Evolutionary conservation across 2,113 vertebrate genomes (phyloP), one percentile per base, ranked within the genome.

Genomic region (Nothocercus nigrocapillus): DNA sequence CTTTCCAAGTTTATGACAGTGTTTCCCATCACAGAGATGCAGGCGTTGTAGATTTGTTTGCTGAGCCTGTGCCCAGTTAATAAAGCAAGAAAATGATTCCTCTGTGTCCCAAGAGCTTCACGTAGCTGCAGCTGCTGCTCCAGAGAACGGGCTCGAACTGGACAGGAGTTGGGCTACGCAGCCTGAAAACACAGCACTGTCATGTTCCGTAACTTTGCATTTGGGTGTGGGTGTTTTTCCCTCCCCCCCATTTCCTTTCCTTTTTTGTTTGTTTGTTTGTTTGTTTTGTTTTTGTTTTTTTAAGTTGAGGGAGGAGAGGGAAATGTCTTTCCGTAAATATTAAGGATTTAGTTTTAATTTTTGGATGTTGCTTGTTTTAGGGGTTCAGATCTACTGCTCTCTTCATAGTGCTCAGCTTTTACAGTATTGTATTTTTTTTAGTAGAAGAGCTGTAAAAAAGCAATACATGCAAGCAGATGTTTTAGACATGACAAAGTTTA

Each of bases 1-100:
- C 91, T 90, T 96, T 96, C 88, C 92, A 85, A 72, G 73, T 94
- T 88, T 27, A 13, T 94, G 85, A 90, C 63, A 40, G 0, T 69
- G 21, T 85, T 94, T 93, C 85, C 82, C 5, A 1, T 96, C 89
- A 73, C 32, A 82, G 82, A 49, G 53, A 3, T 58, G 58, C 28
- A 53, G 69, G 25, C 88, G 86, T 95, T 80, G 32, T 34, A 66
- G 83, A 40, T 54, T 59, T 90, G 61, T 68, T 85, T 45, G 13
- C 4, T 78, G 83, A 79, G 47, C 21, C 58, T 75, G 58, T 89
- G 51, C 34, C 73, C 15, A 12, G 53, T 73, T 90, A 67, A 51
- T 24, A 87, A 64, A 85, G 16, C 83, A 15, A 64, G 51, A 25
- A 62, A 85, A 94, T 42, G 5, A 67, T 3, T 95, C 86, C 82